These are phyloP conservation scores for Trypoxylon attenuatum DNA, from an alignment of 2,888 invertebrate genomes.

Conservation along the genomic window DNA sequence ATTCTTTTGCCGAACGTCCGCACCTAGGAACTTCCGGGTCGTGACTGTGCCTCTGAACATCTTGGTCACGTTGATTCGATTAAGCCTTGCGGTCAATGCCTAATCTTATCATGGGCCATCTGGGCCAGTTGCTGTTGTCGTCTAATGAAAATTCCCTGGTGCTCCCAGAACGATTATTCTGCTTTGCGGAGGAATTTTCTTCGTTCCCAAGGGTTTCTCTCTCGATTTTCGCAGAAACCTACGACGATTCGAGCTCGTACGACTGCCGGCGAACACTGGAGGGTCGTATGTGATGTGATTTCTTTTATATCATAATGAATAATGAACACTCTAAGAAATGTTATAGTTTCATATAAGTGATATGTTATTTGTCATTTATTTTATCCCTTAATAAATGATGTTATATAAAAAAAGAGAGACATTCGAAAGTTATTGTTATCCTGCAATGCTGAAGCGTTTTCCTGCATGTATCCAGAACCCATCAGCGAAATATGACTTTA, in stretches of 20 bases:
- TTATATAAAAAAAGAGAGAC: conserved; percentile 70
- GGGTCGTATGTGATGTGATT: conserved; percentile 74
- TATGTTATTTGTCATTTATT: conserved; percentile 75
- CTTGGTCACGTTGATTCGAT: conserved; percentile 62
- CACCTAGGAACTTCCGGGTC: conserved; percentile 1
- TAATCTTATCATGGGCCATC: conserved; percentile 66
- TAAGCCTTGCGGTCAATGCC: conserved; percentile 69
- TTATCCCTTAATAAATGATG: conserved; percentile 75
- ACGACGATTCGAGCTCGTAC: conserved; percentile 34
- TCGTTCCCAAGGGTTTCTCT: too few relatives aligned
- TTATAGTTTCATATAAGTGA: conserved; percentile 75
- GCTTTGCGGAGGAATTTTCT: not conserved
- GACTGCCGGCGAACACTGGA: conserved; percentile 44
- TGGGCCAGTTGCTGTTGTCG: conserved; percentile 20
- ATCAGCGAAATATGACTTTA: too few relatives aligned
- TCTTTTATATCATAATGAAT: conserved; percentile 74
- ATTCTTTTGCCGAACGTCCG: too few relatives aligned
- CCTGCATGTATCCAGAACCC: too few relatives aligned
- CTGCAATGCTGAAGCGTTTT: too few relatives aligned
- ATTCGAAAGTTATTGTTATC: too few relatives aligned
- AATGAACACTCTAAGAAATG: conserved; percentile 74
- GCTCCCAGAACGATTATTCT: too few relatives aligned
- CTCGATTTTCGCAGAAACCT: too few relatives aligned
- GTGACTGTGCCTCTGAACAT: conserved; percentile 24
- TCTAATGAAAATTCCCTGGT: too few relatives aligned